Percentiles rank a stretch among this genome's conserved stretches.
Conservation (phyloP, 2,888 invertebrate genomes). For the Polydrusus pterygomalis region DNA sequence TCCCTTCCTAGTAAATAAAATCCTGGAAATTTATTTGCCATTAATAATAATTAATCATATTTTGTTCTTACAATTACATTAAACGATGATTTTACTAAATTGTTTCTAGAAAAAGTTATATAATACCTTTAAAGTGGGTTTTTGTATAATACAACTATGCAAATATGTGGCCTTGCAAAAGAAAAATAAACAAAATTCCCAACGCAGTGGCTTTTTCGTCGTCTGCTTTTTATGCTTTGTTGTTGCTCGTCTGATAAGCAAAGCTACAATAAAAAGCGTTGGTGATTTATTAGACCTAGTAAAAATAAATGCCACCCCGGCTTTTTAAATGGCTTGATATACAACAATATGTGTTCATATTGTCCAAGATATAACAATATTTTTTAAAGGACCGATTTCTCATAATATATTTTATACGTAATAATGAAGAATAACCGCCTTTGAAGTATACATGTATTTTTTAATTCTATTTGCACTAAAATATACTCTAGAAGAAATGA, state of each 20-base stretch:
- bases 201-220: constrained; percentile 6
- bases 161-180: neutral
- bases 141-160: neutral
- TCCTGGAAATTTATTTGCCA: too few relatives aligned
- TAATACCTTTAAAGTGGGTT: neutral
- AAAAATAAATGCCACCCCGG: constrained; percentile 9
- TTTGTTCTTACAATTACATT: too few relatives aligned
- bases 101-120: too few relatives aligned
- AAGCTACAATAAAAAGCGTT: constrained; percentile 15
- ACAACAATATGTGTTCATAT: neutral
- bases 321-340: constrained; percentile 7
- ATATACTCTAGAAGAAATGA: too few relatives aligned
- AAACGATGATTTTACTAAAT: too few relatives aligned
- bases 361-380: neutral
- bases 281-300: constrained; percentile 15
- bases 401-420: too few relatives aligned
- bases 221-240: constrained; percentile 8
- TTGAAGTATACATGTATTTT: too few relatives aligned
- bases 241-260: constrained; percentile 15
- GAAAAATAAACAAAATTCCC: constrained; percentile 6
- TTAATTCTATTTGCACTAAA: too few relatives aligned
- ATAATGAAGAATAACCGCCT: too few relatives aligned
- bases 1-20: too few relatives aligned
- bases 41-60: too few relatives aligned
- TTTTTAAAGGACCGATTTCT: too few relatives aligned